A percentile compares a stretch with the other conserved stretches of the same genome.
These are phyloP conservation scores for Stichopus horrens DNA, from an alignment of 53 echinoderm and acorn worm genomes.

Conservation along the genomic window DNA sequence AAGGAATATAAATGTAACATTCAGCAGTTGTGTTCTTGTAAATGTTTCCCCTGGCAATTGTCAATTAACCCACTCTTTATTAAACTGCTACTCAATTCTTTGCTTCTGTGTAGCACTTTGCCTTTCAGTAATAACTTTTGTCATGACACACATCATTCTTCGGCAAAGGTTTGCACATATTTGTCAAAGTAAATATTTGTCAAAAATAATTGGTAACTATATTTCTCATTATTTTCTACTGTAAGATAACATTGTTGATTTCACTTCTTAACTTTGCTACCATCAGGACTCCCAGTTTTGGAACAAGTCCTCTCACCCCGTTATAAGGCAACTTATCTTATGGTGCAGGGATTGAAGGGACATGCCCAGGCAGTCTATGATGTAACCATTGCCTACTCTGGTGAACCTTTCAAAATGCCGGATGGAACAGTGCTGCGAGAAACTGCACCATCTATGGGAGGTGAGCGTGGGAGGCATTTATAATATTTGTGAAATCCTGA, in stretches of 20 bases:
- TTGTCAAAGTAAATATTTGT: too few species aligned
- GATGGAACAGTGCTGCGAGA: slow-evolving; percentile 52
- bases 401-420: slow-evolving; percentile 27
- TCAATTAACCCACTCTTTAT: too few species aligned
- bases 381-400: slow-evolving; percentile 84
- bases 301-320: slow-evolving; percentile 85
- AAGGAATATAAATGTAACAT: too few species aligned
- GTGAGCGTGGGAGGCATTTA: slow-evolving; percentile 37
- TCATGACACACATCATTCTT: not conserved
- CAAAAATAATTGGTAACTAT: not conserved
- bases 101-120: too few species aligned
- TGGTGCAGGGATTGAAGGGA: slow-evolving; percentile 71
- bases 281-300: slow-evolving; percentile 70
- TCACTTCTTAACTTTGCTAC: not conserved
- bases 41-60: too few species aligned
- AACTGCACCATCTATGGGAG: slow-evolving; percentile 82
- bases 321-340: slow-evolving; percentile 71
- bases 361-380: slow-evolving; percentile 78
- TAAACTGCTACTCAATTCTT: too few species aligned
- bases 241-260: not conserved
- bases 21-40: too few species aligned
- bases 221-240: not conserved
- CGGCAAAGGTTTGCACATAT: not conserved
- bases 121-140: not conserved
- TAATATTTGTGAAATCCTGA: too few species aligned